phyloP scores from a whole-genome alignment of 2,888 invertebrate species.

The Antheraea yamamai region DNA sequence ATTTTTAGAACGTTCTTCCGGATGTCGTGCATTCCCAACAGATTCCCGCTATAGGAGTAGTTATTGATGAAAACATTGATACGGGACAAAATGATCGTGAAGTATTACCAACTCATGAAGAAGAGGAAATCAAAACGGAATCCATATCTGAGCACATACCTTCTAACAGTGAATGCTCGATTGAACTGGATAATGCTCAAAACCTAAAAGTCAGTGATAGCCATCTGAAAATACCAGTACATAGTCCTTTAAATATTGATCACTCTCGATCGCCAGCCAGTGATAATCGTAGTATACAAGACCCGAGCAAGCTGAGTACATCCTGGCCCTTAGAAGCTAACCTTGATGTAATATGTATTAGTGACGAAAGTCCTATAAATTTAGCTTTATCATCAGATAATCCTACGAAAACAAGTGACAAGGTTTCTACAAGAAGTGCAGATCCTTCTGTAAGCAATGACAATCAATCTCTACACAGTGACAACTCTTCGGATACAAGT shows the following conservation, averaged over 20 bases:
- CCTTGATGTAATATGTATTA: slow-evolving; percentile 61
- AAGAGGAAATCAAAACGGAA: slow-evolving; percentile 58
- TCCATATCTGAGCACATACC: slow-evolving; percentile 75
- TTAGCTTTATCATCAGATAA: slow-evolving; percentile 53
- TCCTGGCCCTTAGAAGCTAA: slow-evolving; percentile 66
- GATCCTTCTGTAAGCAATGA: not conserved
- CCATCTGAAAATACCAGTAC: slow-evolving; percentile 45
- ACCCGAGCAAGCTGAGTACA: slow-evolving; percentile 55
- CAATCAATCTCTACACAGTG: not conserved
- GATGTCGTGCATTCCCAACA: slow-evolving; percentile 80
- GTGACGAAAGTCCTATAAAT: slow-evolving; percentile 72
- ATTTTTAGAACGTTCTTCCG: slow-evolving; percentile 81
- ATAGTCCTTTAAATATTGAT: slow-evolving; percentile 50
- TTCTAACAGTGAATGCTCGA: slow-evolving; percentile 63
- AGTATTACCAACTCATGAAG: slow-evolving; percentile 42
- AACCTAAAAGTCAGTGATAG: slow-evolving; percentile 46
- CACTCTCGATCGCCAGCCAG: slow-evolving; percentile 45
- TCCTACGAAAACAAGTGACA: slow-evolving; percentile 11
- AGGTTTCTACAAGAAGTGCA: slow-evolving; percentile 10
- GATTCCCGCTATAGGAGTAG: slow-evolving; percentile 61
- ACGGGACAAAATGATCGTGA: slow-evolving; percentile 44
- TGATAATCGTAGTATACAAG: slow-evolving; percentile 53
- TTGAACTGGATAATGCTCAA: slow-evolving; percentile 54
- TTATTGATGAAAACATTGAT: slow-evolving; percentile 47
- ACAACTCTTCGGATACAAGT: not conserved